A percentile compares a stretch with the other conserved stretches of the same genome.
These are phyloP conservation scores for Harpalus rufipes DNA, from an alignment of 2,888 invertebrate species.

Conservation along the genomic window DNA sequence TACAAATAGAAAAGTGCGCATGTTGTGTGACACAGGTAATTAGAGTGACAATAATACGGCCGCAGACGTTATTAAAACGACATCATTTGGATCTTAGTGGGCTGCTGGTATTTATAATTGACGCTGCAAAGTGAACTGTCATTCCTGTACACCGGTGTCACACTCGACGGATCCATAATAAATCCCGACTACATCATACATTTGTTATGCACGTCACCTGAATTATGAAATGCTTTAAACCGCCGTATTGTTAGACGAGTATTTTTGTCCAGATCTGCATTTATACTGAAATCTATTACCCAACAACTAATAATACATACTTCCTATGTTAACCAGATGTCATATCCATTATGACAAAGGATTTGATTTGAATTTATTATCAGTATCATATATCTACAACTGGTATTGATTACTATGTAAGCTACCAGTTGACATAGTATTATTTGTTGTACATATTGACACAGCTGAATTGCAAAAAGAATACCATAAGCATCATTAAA, in stretches of 20 bases:
- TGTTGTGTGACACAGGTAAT: too few relatives aligned
- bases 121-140: slow-evolving; percentile 57
- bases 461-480: too few relatives aligned
- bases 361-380: background rate
- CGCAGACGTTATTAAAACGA: slow-evolving; percentile 10
- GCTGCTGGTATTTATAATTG: slow-evolving; percentile 52
- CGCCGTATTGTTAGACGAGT: background rate
- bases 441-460: too few relatives aligned
- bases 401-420: background rate
- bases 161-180: slow-evolving; percentile 48
- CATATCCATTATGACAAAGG: background rate
- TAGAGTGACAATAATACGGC: too few relatives aligned
- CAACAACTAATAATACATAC: background rate
- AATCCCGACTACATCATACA: slow-evolving; percentile 52
- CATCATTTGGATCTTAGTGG: slow-evolving; percentile 32
- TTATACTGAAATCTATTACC: background rate
- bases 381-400: background rate
- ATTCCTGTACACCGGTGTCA: slow-evolving; percentile 51
- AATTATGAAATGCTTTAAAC: slow-evolving; percentile 55
- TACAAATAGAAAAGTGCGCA: too few relatives aligned
- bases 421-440: too few relatives aligned
- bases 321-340: background rate
- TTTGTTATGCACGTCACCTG: slow-evolving; percentile 61
- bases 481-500: too few relatives aligned
- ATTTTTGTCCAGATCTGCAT: background rate